Evolutionary conservation across 2,888 invertebrate genomes (phyloP).

Genomic region (Epinotia brunnichana): DNA sequence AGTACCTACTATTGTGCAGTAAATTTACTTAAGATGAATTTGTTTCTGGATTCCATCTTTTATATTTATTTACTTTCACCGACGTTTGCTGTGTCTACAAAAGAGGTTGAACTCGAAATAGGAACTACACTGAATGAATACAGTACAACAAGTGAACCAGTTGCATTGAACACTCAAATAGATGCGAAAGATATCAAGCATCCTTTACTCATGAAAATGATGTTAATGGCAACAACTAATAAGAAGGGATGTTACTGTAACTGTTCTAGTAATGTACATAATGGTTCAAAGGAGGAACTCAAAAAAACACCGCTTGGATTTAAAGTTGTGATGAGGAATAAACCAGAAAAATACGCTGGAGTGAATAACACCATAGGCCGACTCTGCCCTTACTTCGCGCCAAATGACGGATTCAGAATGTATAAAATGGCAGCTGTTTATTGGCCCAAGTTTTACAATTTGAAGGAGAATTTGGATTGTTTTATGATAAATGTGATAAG

Average conservation of each 20-base stretch:
- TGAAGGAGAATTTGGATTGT: constrained; percentile 54
- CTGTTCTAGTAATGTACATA: not conserved
- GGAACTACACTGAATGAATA: not conserved
- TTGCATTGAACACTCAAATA: not conserved
- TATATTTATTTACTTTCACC: constrained; percentile 7
- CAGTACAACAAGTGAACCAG: not conserved
- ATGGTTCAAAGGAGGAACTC: not conserved
- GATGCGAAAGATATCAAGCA: not conserved
- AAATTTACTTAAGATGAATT: constrained; percentile 20
- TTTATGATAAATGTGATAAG: constrained; percentile 57
- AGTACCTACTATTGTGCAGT: not conserved
- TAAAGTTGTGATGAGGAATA: not conserved
- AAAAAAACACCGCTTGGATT: not conserved
- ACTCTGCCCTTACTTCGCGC: constrained; percentile 41
- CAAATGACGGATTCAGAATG: constrained; percentile 46
- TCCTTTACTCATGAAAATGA: not conserved
- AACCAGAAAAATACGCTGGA: constrained; percentile 5
- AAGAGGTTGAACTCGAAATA: not conserved
- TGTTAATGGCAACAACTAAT: not conserved
- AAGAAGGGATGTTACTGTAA: not conserved
- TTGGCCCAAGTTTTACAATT: constrained; percentile 57
- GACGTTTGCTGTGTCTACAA: not conserved
- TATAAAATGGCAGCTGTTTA: constrained; percentile 57
- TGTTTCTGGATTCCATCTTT: not conserved
- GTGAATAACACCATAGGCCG: not conserved